phyloP scores from a whole-genome alignment of 1,140 invertebrate genomes.

The Mizuhopecten yessoensis region DNA sequence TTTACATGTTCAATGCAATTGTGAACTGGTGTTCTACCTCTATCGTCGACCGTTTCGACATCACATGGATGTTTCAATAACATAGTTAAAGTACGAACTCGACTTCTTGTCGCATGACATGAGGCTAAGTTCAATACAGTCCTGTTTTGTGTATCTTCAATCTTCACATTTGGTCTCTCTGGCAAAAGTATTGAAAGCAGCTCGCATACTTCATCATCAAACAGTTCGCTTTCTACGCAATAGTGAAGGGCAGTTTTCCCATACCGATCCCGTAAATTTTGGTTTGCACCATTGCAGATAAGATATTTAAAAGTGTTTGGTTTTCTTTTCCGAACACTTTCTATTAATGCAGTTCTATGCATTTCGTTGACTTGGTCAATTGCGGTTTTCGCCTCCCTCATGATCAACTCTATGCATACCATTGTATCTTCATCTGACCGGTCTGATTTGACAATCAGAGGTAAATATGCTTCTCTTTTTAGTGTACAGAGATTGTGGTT shows the following conservation, averaged over 20 bases:
- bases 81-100: neutral
- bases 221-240: neutral
- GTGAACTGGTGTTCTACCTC: neutral
- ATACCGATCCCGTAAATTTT: neutral
- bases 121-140: neutral
- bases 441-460: neutral
- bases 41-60: neutral
- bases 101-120: neutral
- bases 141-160: neutral
- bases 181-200: neutral
- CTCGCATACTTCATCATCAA: neutral
- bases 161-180: neutral
- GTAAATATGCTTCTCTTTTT: neutral
- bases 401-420: neutral
- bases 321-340: neutral
- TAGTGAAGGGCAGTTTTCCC: neutral
- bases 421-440: neutral
- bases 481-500: neutral
- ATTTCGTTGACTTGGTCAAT: neutral
- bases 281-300: neutral
- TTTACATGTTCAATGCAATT: neutral
- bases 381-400: neutral
- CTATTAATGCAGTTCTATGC: neutral
- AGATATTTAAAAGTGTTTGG: neutral
- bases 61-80: neutral